phyloP scores from a whole-genome alignment of 2,888 invertebrate species.

The Cataglyphis albicans region DNA sequence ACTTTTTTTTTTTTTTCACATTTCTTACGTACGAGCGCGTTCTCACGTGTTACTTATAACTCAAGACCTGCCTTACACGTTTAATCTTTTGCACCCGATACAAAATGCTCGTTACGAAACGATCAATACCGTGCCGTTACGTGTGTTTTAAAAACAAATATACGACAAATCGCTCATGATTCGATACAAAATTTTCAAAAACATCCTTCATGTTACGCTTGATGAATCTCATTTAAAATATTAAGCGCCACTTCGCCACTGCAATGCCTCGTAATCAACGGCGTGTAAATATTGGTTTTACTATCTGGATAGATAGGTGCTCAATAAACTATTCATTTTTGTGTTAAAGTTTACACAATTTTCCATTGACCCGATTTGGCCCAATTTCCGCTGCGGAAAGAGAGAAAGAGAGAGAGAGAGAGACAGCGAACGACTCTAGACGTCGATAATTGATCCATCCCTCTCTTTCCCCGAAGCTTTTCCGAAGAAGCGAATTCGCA shows the following conservation, averaged over 20 bases:
- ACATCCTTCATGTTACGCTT: no score
- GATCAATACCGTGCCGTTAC: background rate
- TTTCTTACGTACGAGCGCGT: conserved; percentile 15
- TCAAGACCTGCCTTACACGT: background rate
- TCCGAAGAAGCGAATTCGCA: background rate
- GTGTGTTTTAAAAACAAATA: background rate
- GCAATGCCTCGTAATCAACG: background rate
- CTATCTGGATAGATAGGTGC: background rate
- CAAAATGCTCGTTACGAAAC: background rate
- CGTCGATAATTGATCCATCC: conserved; percentile 20
- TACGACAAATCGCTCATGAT: background rate
- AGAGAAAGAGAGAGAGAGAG: no score
- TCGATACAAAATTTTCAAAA: conserved; percentile 2
- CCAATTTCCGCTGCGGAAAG: background rate
- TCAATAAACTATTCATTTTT: conserved; percentile 21
- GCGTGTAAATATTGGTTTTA: background rate
- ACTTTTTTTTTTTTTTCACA: conserved; percentile 9
- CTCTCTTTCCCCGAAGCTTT: background rate
- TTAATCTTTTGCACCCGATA: background rate
- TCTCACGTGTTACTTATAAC: background rate
- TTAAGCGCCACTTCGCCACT: background rate
- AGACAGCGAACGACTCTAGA: background rate
- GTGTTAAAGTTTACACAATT: background rate
- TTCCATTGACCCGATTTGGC: background rate
- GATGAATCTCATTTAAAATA: background rate